Percentiles rank a stretch among this genome's conserved stretches.
Evolutionary conservation across 2,888 invertebrate species (phyloP).

Genomic region (Trissonchulus sp.): DNA sequence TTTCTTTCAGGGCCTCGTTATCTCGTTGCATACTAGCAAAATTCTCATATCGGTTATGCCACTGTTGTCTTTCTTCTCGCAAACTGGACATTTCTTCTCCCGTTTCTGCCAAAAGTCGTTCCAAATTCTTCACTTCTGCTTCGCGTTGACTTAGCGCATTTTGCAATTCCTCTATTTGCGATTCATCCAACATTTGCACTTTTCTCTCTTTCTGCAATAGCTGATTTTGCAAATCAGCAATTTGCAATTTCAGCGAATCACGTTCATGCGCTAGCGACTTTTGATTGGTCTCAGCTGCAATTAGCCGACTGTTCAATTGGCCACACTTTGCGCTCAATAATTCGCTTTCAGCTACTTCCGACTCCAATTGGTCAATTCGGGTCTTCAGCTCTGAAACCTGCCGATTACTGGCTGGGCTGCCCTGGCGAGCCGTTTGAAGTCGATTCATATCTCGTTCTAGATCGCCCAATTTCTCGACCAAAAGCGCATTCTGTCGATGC

Average conservation of each 20-base stretch:
- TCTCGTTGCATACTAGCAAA: background rate
- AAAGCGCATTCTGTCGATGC: background rate
- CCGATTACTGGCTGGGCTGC: background rate
- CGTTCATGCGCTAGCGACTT: background rate
- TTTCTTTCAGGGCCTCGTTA: background rate
- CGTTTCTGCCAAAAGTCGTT: background rate
- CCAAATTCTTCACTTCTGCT: background rate
- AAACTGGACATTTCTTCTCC: background rate
- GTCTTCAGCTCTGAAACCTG: background rate
- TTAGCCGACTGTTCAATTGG: background rate
- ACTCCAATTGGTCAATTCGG: background rate
- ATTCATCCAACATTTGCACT: background rate
- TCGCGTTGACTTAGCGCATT: background rate
- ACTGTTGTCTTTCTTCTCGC: background rate
- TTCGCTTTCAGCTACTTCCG: background rate
- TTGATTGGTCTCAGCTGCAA: background rate
- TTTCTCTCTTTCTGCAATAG: background rate
- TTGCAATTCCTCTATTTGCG: background rate
- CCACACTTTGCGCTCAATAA: no score
- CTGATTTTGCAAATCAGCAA: background rate
- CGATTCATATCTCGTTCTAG: background rate
- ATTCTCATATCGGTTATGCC: background rate
- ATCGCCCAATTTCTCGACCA: background rate
- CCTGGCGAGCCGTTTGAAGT: background rate
- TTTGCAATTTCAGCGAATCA: background rate